Evolutionary conservation across 1,140 invertebrate genomes (phyloP).

Genomic region (Calliphora vicina): DNA sequence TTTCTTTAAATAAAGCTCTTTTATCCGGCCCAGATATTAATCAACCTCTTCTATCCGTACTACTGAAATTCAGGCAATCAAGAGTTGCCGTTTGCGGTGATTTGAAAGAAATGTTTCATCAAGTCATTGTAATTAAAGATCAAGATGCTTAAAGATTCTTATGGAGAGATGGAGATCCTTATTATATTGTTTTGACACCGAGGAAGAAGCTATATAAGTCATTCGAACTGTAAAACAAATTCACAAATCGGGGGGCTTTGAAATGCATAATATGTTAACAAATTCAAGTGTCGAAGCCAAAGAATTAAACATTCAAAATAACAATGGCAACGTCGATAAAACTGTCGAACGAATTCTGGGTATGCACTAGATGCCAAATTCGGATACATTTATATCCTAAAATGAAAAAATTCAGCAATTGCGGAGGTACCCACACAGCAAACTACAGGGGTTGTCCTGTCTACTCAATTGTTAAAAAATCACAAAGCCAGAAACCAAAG

Average conservation of each 20-base stretch:
- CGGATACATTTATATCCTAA: no score
- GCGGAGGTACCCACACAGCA: no score
- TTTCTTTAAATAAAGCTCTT: slow-evolving; percentile 11
- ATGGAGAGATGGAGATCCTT: slow-evolving; percentile 28
- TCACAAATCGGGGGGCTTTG: neutral
- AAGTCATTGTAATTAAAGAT: slow-evolving; percentile 43
- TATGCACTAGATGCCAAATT: neutral
- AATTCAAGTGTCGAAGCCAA: neutral
- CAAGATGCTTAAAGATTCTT: slow-evolving; percentile 38
- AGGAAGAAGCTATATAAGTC: neutral
- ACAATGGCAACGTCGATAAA: neutral
- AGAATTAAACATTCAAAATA: neutral
- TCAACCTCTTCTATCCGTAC: neutral
- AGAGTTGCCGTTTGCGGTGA: slow-evolving; percentile 48
- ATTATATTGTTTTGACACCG: neutral
- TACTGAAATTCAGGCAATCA: slow-evolving; percentile 50
- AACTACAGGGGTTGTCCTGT: no score
- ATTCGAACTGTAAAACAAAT: neutral
- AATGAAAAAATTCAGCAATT: no score
- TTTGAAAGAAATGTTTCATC: slow-evolving; percentile 50
- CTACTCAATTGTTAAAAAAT: no score
- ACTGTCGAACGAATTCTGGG: neutral
- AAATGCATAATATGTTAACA: neutral
- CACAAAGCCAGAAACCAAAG: no score
- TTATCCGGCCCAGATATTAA: slow-evolving; percentile 2